Evolutionary conservation across 2,888 invertebrate genomes (phyloP).

Genomic region (Aromia moschata): DNA sequence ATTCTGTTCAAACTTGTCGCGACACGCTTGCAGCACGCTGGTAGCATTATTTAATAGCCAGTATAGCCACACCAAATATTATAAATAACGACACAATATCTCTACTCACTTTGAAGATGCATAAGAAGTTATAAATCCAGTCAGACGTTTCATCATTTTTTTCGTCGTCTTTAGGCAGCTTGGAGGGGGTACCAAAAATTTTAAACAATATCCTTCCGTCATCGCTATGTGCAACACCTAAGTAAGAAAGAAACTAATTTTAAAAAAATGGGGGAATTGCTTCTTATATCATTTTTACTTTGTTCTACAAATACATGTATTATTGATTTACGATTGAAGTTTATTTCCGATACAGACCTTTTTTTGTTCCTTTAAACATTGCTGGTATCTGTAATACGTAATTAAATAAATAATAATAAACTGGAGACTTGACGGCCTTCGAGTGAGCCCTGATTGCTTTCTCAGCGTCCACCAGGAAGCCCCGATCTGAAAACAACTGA

Average conservation of each 20-base stretch:
- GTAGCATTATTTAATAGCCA: too few species aligned
- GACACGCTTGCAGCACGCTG: too few species aligned
- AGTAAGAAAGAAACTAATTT: constrained; percentile 27
- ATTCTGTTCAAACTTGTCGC: too few species aligned
- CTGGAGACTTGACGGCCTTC: constrained; percentile 44
- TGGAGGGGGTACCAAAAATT: constrained; percentile 33
- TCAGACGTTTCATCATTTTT: constrained; percentile 48
- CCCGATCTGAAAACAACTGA: constrained; percentile 72
- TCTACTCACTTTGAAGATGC: constrained; percentile 43
- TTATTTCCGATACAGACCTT: constrained; percentile 36
- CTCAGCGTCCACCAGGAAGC: constrained; percentile 60
- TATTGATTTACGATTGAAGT: too few species aligned
- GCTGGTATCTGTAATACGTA: constrained; percentile 40
- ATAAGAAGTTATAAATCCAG: constrained; percentile 44
- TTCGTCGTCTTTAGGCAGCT: constrained; percentile 40
- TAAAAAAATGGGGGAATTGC: too few species aligned
- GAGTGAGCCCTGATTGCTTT: constrained; percentile 48
- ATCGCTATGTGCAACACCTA: constrained; percentile 49
- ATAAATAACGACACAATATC: too few species aligned
- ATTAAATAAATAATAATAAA: constrained; percentile 47
- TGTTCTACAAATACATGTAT: too few species aligned
- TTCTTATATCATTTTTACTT: too few species aligned
- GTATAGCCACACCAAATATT: too few species aligned
- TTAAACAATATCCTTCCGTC: constrained; percentile 43
- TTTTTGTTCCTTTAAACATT: constrained; percentile 32